Base-by-base conservation (phyloP, 2,113 vertebrate genomes). In the Notothenia rossii region DNA sequence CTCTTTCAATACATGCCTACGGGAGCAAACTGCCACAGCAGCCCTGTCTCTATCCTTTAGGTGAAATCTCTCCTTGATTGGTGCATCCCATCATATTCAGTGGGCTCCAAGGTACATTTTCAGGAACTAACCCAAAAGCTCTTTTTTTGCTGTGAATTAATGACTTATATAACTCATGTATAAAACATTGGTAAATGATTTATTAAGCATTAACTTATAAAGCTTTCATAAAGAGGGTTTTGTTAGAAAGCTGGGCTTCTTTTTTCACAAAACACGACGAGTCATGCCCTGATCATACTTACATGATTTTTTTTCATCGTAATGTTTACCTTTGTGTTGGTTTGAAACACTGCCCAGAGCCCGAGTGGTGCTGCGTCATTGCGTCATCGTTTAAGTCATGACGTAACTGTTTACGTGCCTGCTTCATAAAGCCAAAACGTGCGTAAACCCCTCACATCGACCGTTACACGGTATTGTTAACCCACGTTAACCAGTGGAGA, bases 181-280 rank as follows among this genome's bases (percentile, higher is more conserved):
- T 62, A 54, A 70, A 62, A 22, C 15, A 77, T 62, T 12, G 67
- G 64, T 51, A 33, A 75, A 65, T 49, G 15, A 75, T 64, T 25
- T 33, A 75, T 75, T 48, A 65, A 65, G 14, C 5, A 60, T 76
- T 61, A 29, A 53, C 7, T 11, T 49, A 59, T 67, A 18, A 50
- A 50, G 5, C 7, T 50, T 76, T 68, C 5, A 76, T 66, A 5
- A 50, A 50, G 25, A 58, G 17, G 14, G 40, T 7, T 40, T 59
- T 51, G 36, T 51, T 53, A 18, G 55, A 50, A 50, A n/a, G 9
- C 22, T 8, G 17, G 45, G 51, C 4, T 40, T 56, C 13, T n/a
- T 53, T 55, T 14, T 43, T 17, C 4, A 2, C 5, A 33, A 15
- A 71, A 58, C 15, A 68, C 18, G 25, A 25, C 3, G 3, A 46